phyloP scores from a whole-genome alignment of 1,140 invertebrate species.

The Hypothenemus hampei region DNA sequence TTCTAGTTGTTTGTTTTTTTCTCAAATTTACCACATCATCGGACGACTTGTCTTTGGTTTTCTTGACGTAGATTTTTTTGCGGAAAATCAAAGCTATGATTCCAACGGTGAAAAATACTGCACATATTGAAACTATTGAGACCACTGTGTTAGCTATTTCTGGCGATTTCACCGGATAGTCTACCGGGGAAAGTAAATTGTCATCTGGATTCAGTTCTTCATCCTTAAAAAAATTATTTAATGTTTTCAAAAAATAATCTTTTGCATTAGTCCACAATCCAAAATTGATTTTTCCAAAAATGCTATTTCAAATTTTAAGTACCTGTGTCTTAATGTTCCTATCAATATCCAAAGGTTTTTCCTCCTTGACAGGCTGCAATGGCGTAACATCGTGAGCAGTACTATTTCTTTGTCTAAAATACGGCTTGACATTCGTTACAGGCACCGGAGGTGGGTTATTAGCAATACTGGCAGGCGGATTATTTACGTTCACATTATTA shows the following conservation, averaged over 20 bases:
- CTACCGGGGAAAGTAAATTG: background rate
- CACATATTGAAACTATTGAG: constrained; percentile 54
- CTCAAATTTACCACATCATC: constrained; percentile 55
- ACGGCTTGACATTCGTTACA: constrained; percentile 11
- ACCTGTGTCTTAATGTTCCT: too few relatives aligned
- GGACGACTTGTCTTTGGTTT: constrained; percentile 52
- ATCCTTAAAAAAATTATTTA: too few relatives aligned
- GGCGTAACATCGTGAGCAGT: constrained; percentile 11
- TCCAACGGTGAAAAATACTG: constrained; percentile 52
- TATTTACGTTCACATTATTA: constrained; percentile 8
- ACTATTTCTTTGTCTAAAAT: constrained; percentile 22
- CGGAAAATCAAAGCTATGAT: constrained; percentile 53
- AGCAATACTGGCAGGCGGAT: constrained; percentile 27
- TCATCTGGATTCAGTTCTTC: constrained; percentile 10
- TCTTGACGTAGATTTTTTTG: constrained; percentile 52
- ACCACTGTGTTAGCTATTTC: constrained; percentile 54
- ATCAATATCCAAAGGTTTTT: constrained; percentile 12
- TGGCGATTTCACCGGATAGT: constrained; percentile 38
- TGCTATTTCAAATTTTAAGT: too few relatives aligned
- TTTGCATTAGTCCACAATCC: too few relatives aligned
- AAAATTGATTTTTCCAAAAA: too few relatives aligned
- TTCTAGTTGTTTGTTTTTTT: background rate
- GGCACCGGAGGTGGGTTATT: constrained; percentile 27
- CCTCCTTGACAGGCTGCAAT: constrained; percentile 12
- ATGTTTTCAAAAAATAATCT: too few relatives aligned